A percentile compares a stretch with the other conserved stretches of the same genome.
phyloP scores from a whole-genome alignment of 2,888 invertebrate species.

The Sinentomon sp. region DNA sequence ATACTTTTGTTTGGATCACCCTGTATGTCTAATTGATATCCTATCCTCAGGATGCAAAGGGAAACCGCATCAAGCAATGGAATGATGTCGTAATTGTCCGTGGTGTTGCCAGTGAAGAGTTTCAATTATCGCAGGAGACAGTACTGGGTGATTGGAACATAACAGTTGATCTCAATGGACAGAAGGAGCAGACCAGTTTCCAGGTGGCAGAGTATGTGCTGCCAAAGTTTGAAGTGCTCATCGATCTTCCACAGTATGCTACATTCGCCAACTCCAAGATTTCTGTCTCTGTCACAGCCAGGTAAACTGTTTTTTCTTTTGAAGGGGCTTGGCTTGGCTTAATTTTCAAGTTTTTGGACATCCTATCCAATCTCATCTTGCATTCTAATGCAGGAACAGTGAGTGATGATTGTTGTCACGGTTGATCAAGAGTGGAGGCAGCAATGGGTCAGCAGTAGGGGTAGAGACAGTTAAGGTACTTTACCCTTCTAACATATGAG shows the following conservation, averaged over 20 bases:
- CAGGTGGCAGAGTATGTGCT: conserved; percentile 71
- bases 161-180: conserved; percentile 32
- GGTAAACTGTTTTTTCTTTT: conserved; percentile 33
- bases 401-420: too few relatives aligned
- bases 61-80: conserved; percentile 60
- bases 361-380: too few relatives aligned
- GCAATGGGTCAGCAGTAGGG: too few relatives aligned
- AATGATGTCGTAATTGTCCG: conserved; percentile 31
- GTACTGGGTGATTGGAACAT: conserved; percentile 70
- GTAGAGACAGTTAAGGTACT: too few relatives aligned
- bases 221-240: conserved; percentile 71
- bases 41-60: conserved; percentile 44
- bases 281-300: conserved; percentile 47
- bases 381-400: too few relatives aligned
- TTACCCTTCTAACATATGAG: too few relatives aligned
- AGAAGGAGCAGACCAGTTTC: conserved; percentile 37
- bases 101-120: conserved; percentile 46
- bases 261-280: conserved; percentile 53
- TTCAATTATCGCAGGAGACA: conserved; percentile 50
- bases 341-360: too few relatives aligned
- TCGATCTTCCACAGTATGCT: conserved; percentile 52
- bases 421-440: too few relatives aligned
- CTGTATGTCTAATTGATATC: too few relatives aligned
- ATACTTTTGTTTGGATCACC: too few relatives aligned
- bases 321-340: too few relatives aligned